Evolutionary conservation across 2,888 invertebrate species (phyloP).

Genomic region (Rhopalosiphum nymphaeae): DNA sequence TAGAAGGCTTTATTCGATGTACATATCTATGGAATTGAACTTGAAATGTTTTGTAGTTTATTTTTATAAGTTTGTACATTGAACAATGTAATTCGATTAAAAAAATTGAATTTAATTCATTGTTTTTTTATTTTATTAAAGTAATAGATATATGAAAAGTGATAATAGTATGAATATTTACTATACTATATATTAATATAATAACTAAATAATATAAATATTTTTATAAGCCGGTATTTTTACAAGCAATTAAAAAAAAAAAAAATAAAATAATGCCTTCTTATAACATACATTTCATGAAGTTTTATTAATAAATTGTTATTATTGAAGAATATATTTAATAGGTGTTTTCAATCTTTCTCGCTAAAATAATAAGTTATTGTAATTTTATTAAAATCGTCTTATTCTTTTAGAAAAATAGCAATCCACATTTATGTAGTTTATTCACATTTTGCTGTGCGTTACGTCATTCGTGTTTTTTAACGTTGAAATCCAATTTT

Average conservation of each 20-base stretch:
- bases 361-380: background rate
- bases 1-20: background rate
- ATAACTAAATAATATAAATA: background rate
- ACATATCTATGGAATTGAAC: background rate
- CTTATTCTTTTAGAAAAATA: background rate
- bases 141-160: background rate
- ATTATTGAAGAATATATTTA: background rate
- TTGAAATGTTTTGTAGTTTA: background rate
- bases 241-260: background rate
- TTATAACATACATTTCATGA: background rate
- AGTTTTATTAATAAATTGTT: background rate
- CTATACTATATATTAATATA: too few species aligned
- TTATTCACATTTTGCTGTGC: background rate
- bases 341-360: background rate
- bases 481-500: conserved; percentile 2
- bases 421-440: background rate
- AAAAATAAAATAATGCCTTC: too few species aligned
- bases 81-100: background rate
- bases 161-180: too few species aligned
- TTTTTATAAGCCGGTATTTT: background rate
- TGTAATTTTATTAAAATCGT: background rate
- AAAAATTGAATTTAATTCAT: background rate
- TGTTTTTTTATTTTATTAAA: background rate
- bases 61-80: background rate
- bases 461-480: background rate